phyloP scores from a whole-genome alignment of 2,113 vertebrate species.

The Chrysochloris asiatica region DNA sequence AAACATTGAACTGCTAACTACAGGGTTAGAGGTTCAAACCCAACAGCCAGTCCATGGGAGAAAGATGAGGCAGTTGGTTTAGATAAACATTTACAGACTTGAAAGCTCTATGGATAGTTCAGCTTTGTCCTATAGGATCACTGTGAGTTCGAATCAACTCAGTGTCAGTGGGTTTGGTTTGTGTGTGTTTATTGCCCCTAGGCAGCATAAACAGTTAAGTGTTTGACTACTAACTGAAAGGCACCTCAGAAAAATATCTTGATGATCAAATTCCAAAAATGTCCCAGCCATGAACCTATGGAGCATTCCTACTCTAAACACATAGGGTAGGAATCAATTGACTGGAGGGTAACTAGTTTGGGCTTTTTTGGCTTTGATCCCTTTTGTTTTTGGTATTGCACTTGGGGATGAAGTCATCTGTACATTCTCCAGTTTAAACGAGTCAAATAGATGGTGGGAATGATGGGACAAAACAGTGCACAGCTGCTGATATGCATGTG shows the following conservation, averaged over 20 bases:
- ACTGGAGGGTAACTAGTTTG: not conserved
- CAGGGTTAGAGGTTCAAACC: too few species aligned
- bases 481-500: too few species aligned
- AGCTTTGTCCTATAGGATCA: too few species aligned
- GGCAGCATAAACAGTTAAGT: not conserved
- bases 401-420: not conserved
- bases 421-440: not conserved
- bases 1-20: too few species aligned
- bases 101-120: too few species aligned
- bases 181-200: not conserved
- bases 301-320: not conserved
- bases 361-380: not conserved
- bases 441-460: not conserved
- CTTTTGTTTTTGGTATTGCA: not conserved
- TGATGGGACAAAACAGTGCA: fast-evolving
- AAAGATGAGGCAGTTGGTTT: too few species aligned
- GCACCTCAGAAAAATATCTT: not conserved
- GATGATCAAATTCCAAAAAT: not conserved
- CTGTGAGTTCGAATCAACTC: too few species aligned
- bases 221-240: not conserved
- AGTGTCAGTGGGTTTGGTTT: too few species aligned
- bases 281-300: not conserved
- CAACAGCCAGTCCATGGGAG: too few species aligned
- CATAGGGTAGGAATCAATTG: not conserved
- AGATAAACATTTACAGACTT: too few species aligned